These are phyloP conservation scores for Trichopria drosophilae DNA, from an alignment of 2,888 invertebrate species.

Conservation along the genomic window DNA sequence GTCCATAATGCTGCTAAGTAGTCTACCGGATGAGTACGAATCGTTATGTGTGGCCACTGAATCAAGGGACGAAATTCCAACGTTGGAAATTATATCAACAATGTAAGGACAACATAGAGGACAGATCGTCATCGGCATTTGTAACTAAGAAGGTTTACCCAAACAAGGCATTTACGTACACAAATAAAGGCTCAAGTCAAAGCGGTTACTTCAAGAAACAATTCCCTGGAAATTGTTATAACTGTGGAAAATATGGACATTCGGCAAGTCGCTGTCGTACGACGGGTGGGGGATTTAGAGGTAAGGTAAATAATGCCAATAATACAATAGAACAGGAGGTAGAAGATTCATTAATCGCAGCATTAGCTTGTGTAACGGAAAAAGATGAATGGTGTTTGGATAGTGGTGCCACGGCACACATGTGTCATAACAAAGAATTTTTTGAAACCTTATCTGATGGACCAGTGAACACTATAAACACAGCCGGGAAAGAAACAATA, in stretches of 20 bases:
- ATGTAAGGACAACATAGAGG: neutral
- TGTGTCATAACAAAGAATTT: conserved; percentile 1
- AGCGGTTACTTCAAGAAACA: neutral
- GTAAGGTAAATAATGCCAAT: neutral
- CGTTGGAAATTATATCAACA: neutral
- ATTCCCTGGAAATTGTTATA: neutral
- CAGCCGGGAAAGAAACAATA: neutral
- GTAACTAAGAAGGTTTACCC: neutral
- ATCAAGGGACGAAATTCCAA: conserved; percentile 10
- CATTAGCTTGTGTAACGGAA: neutral
- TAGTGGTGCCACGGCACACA: conserved; percentile 11
- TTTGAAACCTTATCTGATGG: neutral
- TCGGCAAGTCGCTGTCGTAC: neutral
- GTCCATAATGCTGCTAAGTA: conserved; percentile 17
- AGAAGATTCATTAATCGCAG: conserved; percentile 1
- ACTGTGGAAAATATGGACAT: conserved; percentile 5
- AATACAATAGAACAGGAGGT: neutral
- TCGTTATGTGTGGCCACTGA: no score
- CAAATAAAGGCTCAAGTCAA: neutral
- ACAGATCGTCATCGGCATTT: neutral
- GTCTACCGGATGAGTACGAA: no score
- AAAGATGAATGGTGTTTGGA: conserved; percentile 4
- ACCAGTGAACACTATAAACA: neutral
- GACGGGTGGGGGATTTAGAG: no score
- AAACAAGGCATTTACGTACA: neutral